A percentile compares a stretch with the other conserved stretches of the same genome.
phyloP scores from a whole-genome alignment of 1,140 invertebrate genomes.

The Drosophila leontia region DNA sequence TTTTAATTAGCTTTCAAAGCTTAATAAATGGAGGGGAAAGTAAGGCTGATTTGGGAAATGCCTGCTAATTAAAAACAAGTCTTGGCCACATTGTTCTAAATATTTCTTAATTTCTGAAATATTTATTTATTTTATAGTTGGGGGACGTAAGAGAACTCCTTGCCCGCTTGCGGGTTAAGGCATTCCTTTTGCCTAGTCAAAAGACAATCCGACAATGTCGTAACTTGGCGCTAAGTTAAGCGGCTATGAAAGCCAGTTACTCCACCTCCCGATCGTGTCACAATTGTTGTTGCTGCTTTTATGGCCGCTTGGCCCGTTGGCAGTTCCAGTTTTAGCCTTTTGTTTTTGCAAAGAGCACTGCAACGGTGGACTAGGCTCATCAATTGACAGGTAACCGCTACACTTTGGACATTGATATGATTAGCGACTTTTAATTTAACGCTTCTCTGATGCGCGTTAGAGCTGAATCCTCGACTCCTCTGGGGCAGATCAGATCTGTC shows the following conservation, averaged over 20 bases:
- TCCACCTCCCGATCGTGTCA: conserved; percentile 38
- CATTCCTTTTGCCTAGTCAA: conserved; percentile 45
- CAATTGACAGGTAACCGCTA: conserved; percentile 75
- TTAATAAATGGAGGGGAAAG: conserved; percentile 15
- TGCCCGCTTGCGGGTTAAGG: conserved; percentile 23
- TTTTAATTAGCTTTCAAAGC: conserved; percentile 5
- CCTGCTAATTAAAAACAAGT: too few relatives aligned
- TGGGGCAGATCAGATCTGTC: conserved; percentile 29
- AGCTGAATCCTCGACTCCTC: conserved; percentile 24
- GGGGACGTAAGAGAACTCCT: conserved; percentile 4
- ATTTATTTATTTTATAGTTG: too few relatives aligned
- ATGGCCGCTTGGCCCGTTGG: conserved; percentile 40
- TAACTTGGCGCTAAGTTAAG: conserved; percentile 64
- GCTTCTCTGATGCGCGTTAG: conserved; percentile 50
- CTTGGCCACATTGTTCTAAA: too few relatives aligned
- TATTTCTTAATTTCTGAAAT: too few relatives aligned
- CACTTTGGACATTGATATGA: conserved; percentile 70
- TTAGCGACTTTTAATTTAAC: conserved; percentile 69
- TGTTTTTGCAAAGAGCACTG: conserved; percentile 13
- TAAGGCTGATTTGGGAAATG: background rate
- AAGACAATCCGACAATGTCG: conserved; percentile 61
- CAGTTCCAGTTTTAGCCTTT: conserved; percentile 54
- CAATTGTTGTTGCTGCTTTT: background rate
- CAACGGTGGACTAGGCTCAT: conserved; percentile 32
- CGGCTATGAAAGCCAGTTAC: conserved; percentile 59